phyloP scores from a whole-genome alignment of 2,888 invertebrate species.

The Yponomeuta cagnagella region DNA sequence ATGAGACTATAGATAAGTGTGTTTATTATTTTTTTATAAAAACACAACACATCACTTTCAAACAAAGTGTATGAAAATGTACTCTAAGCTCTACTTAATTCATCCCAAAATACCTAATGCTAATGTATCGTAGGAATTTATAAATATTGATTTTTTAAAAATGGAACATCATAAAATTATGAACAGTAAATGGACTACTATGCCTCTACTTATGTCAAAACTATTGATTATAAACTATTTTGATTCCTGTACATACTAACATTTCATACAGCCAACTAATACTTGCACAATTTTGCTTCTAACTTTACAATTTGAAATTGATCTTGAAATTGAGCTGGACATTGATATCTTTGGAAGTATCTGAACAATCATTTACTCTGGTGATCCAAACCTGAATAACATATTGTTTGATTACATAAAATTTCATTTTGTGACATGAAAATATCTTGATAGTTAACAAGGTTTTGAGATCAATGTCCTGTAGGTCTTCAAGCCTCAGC shows the following conservation, averaged over 20 bases:
- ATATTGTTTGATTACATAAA: not conserved
- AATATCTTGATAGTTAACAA: no score
- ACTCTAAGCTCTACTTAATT: no score
- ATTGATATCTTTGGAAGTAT: conserved; percentile 6
- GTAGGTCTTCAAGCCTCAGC: no score
- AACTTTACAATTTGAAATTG: conserved; percentile 32
- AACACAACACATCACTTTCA: not conserved
- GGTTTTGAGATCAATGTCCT: no score
- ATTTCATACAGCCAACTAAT: conserved; percentile 38
- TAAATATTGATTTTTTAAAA: not conserved
- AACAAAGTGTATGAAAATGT: not conserved
- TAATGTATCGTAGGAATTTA: no score
- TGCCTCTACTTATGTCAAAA: not conserved
- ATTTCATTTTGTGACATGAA: not conserved
- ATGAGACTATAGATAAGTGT: not conserved
- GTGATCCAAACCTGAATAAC: conserved; percentile 5
- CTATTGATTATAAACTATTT: not conserved
- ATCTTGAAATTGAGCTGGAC: conserved; percentile 20
- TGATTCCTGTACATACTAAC: conserved; percentile 36
- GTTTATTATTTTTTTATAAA: not conserved
- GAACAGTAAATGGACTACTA: not conserved
- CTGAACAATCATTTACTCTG: not conserved
- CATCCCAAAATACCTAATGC: no score
- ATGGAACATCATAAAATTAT: not conserved
- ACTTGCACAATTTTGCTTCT: conserved; percentile 28